Conservation (phyloP, 2,113 vertebrate genomes). For the Gymnogyps californianus region DNA sequence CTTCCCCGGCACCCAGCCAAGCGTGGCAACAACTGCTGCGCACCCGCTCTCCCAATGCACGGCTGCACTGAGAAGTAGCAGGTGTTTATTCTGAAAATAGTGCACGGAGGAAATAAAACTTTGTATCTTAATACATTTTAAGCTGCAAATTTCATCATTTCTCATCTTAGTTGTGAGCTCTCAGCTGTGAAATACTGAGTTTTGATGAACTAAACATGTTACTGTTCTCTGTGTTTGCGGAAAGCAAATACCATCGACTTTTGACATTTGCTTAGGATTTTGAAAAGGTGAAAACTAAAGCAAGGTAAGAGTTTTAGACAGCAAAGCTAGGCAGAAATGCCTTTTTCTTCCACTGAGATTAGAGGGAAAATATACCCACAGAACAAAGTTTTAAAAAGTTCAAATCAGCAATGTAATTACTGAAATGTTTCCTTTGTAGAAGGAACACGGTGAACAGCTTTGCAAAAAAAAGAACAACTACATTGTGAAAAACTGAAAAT, state of each 20-base stretch:
- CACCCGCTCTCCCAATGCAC: rapidly evolving
- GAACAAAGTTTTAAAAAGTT: neutral
- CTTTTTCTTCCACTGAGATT: neutral
- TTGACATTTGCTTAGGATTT: neutral
- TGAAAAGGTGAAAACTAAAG: neutral
- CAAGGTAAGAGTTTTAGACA: neutral
- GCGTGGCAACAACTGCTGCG: rapidly evolving
- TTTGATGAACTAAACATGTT: neutral
- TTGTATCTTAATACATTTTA: rapidly evolving
- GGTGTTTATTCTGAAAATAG: rapidly evolving
- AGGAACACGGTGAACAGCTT: neutral
- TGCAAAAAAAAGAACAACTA: neutral
- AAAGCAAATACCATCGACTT: neutral
- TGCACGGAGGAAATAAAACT: rapidly evolving
- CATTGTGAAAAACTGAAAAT: neutral
- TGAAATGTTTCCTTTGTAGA: neutral
- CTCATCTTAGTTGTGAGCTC: neutral
- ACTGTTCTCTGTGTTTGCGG: neutral
- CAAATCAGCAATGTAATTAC: neutral
- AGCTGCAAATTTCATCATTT: rapidly evolving
- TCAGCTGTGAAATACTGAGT: neutral
- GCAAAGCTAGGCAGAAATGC: neutral
- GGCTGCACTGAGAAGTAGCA: rapidly evolving
- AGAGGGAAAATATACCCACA: neutral
- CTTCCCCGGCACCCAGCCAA: neutral